A percentile compares a stretch with the other conserved stretches of the same genome.
Conservation (phyloP, 1,140 invertebrate species). For the Neodiprion lecontei region DNA sequence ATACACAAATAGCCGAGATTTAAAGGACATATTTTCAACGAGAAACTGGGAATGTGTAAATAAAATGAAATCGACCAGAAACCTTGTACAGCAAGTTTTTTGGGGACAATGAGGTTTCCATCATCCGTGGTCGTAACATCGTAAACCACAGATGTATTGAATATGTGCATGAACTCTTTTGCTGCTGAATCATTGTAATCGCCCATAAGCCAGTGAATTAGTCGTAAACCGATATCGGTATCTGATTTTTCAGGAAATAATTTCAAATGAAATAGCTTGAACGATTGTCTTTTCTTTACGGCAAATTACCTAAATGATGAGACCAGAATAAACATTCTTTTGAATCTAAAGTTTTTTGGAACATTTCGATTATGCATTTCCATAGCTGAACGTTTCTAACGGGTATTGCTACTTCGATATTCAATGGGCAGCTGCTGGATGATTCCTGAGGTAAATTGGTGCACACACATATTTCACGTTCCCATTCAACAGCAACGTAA, state of each 20-base stretch:
- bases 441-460: not conserved
- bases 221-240: slow-evolving; percentile 33
- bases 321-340: slow-evolving; percentile 37
- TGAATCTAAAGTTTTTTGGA: slow-evolving; percentile 31
- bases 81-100: slow-evolving; percentile 30
- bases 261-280: not conserved
- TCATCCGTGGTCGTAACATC: slow-evolving; percentile 25
- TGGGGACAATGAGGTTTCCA: slow-evolving; percentile 20
- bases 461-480: slow-evolving; percentile 29
- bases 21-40: not conserved
- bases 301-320: slow-evolving; percentile 31
- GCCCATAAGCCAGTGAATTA: slow-evolving; percentile 36
- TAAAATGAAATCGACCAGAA: slow-evolving; percentile 11
- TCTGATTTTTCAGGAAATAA: slow-evolving; percentile 16
- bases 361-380: slow-evolving; percentile 33
- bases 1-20: not conserved
- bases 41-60: not conserved
- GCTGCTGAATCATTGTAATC: slow-evolving; percentile 23
- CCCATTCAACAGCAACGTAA: slow-evolving; percentile 25
- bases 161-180: slow-evolving; percentile 35
- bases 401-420: slow-evolving; percentile 29
- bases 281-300: not conserved
- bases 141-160: slow-evolving; percentile 32
- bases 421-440: slow-evolving; percentile 25
- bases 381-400: slow-evolving; percentile 32